A percentile compares a stretch with the other conserved stretches of the same genome.
phyloP scores from a whole-genome alignment of 2,888 invertebrate species.

The Leucania comma region DNA sequence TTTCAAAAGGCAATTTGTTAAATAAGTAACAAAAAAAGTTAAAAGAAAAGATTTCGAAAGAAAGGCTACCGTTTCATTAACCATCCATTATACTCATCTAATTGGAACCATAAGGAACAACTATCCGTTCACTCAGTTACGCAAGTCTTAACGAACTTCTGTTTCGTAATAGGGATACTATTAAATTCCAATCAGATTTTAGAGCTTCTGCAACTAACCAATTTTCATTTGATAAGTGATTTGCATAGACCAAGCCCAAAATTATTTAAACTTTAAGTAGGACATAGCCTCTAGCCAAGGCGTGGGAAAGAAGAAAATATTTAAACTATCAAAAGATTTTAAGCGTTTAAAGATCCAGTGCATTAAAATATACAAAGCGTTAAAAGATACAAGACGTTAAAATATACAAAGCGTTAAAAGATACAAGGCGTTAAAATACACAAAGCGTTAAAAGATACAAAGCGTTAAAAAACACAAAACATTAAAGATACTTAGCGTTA shows the following conservation, averaged over 20 bases:
- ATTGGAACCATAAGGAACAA: constrained; percentile 8
- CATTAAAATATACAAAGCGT: too few species aligned
- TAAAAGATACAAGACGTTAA: neutral
- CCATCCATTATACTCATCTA: neutral
- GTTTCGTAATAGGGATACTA: constrained; percentile 30
- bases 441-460: too few species aligned
- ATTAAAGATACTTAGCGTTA: too few species aligned
- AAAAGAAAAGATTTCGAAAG: neutral
- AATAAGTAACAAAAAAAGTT: too few species aligned
- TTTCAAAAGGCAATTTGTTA: too few species aligned
- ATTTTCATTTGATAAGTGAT: constrained; percentile 31
- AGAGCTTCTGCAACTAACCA: constrained; percentile 47
- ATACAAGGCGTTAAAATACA: too few species aligned
- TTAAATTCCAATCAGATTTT: constrained; percentile 37
- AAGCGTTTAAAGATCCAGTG: neutral
- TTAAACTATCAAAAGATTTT: neutral
- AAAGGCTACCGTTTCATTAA: neutral
- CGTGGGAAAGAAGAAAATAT: neutral
- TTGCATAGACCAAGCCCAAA: constrained; percentile 7
- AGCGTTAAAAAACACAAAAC: too few species aligned
- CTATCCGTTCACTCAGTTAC: constrained; percentile 21
- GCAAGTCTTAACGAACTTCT: constrained; percentile 42
- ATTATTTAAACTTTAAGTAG: neutral
- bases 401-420: too few species aligned
- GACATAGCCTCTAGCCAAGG: neutral